A percentile compares a stretch with the other conserved stretches of the same genome.
phyloP scores from a whole-genome alignment of 2,797 vertebrate genomes.

The Poeciliopsis infans region DNA sequence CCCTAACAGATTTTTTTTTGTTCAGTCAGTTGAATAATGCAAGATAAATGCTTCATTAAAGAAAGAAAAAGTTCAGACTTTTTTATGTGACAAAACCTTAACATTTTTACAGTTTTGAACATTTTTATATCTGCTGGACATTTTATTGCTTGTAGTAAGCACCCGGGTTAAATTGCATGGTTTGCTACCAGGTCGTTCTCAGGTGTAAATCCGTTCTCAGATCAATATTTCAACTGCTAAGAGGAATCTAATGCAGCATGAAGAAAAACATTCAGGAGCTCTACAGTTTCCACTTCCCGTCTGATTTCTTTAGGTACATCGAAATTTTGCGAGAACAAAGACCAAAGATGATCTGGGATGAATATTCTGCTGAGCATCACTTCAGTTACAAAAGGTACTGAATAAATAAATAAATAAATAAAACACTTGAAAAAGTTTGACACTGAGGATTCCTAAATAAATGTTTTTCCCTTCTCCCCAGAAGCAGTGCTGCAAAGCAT shows the following conservation, averaged over 20 bases:
- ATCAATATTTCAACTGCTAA: background rate
- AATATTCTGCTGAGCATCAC: conserved; percentile 89
- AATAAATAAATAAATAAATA: no score
- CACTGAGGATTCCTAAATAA: conserved; percentile 7
- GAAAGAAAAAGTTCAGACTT: no score
- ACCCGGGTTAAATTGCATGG: background rate
- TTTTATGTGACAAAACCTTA: no score
- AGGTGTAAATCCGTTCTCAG: background rate
- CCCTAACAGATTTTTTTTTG: background rate
- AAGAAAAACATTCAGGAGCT: background rate
- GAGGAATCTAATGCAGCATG: background rate
- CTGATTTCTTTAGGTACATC: conserved; percentile 85
- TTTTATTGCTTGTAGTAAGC: no score
- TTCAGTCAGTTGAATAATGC: background rate
- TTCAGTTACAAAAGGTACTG: conserved; percentile 91
- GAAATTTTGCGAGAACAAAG: conserved; percentile 90
- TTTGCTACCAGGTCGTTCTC: background rate
- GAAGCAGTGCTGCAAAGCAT: conserved; percentile 88
- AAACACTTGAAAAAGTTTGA: background rate
- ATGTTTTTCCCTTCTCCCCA: conserved; percentile 55
- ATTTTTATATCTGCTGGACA: no score
- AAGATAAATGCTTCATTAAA: background rate
- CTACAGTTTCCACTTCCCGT: background rate
- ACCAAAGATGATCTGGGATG: conserved; percentile 91
- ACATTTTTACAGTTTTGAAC: no score